Conservation (phyloP, 2,888 invertebrate genomes). For the Platypus cylindrus region DNA sequence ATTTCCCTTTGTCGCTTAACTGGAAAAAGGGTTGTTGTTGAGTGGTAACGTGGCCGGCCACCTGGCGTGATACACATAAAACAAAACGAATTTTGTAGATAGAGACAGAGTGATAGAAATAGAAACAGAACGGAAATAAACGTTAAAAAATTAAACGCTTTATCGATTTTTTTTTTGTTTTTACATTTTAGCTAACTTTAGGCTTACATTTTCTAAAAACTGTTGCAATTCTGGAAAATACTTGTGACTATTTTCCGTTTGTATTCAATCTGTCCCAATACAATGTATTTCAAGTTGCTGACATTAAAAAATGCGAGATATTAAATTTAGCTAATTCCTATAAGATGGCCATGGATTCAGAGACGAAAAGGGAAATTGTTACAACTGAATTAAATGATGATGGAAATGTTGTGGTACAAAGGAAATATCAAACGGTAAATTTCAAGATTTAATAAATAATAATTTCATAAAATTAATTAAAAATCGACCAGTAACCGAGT, state of each 20-base stretch:
- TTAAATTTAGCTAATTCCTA: slow-evolving; percentile 10
- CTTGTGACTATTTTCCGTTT: slow-evolving; percentile 10
- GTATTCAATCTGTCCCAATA: slow-evolving; percentile 12
- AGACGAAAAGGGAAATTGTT: neutral
- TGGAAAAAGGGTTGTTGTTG: no score
- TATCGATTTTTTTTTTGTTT: neutral
- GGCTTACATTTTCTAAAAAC: slow-evolving; percentile 6
- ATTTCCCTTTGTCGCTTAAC: no score
- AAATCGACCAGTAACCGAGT: no score
- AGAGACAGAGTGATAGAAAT: no score
- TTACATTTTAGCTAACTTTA: slow-evolving; percentile 5
- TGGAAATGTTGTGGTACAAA: neutral
- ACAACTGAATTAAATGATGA: neutral
- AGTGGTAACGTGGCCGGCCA: no score
- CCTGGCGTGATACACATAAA: no score
- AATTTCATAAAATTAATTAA: no score
- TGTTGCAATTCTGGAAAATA: slow-evolving; percentile 7
- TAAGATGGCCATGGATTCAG: neutral
- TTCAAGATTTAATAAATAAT: no score
- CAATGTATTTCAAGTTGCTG: slow-evolving; percentile 12
- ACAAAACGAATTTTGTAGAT: no score
- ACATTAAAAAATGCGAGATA: slow-evolving; percentile 12
- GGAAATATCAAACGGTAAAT: no score
- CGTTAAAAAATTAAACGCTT: no score
- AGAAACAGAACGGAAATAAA: no score